Conservation (phyloP, 2,113 vertebrate genomes). For the cat (Felis catus) region DNA sequence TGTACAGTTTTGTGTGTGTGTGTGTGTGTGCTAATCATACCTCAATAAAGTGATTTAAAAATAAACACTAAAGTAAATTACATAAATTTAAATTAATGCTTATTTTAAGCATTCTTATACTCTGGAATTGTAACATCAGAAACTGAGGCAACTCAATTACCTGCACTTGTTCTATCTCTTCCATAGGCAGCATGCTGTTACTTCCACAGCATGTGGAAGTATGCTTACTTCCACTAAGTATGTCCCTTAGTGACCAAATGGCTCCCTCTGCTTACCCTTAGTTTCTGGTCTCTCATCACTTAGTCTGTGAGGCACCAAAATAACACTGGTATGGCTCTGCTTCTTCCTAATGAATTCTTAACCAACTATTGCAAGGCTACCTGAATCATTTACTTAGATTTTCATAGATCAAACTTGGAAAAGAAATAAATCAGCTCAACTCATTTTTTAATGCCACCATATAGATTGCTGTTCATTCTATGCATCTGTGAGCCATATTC, state of each 20-base stretch:
- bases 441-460: background rate
- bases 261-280: background rate
- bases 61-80: background rate
- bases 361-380: background rate
- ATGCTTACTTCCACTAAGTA: too few species aligned
- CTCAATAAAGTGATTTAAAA: background rate
- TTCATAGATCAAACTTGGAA: background rate
- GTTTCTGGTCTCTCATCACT: background rate
- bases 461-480: background rate
- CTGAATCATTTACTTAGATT: constrained; percentile 1
- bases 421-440: background rate
- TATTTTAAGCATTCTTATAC: background rate
- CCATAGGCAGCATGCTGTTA: background rate
- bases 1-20: background rate
- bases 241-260: background rate
- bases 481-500: background rate
- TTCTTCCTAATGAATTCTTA: background rate
- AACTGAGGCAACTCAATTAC: background rate
- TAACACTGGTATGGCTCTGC: background rate
- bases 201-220: too few species aligned
- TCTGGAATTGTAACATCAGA: background rate
- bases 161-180: background rate
- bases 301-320: background rate
- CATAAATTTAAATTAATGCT: background rate
- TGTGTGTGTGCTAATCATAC: background rate